Base-by-base conservation (phyloP, 2,888 invertebrate species). In the Eilema sororculum region DNA sequence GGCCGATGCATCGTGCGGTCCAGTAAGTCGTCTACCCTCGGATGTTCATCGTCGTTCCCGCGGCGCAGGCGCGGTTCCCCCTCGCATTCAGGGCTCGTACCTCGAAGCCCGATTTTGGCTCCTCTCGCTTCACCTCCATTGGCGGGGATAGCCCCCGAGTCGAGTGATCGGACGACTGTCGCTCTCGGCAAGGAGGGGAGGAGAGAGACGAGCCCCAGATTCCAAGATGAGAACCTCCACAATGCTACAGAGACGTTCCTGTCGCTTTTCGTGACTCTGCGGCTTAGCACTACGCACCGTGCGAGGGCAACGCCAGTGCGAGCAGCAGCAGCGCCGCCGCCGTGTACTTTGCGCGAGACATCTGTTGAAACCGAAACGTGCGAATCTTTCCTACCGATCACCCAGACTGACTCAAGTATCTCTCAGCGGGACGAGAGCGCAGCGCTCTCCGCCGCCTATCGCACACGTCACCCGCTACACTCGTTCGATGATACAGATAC, bases 271-370 rank as follows among this genome's bases (percentile, higher is more conserved):
- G n/a, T n/a, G n/a, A n/a, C n/a, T n/a, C n/a, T n/a, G n/a, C n/a
- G n/a, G n/a, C n/a, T n/a, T n/a, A n/a, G 10, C 37, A 37, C 16
- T 41, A 37, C 65, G 46, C 72, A 76, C 75, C 62, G 52, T 74
- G 65, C 12, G 79, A 73, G 10, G 66, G 66, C 4, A 22, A 68
- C 46, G 46, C 68, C 22, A 76, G 57, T 37, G 65, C 69, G n/a
- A 77, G 58, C 30, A 72, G 59, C 37, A 77, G 61, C 41, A 80
- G 67, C 25, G 75, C 25, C n/a, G 52, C 59, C 20, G 59, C 24
- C 52, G 58, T 30, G 63, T 41, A 66, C 20, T 10, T 41, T 25
- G 24, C 30, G 52, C 30, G 68, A 24, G 46, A 22, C 78, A 79
- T 74, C 12, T 6, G 13, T 0, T 30, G 59, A 30, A 22, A 22